phyloP scores from a whole-genome alignment of 2,113 vertebrate genomes.

The Oncorhynchus masou region DNA sequence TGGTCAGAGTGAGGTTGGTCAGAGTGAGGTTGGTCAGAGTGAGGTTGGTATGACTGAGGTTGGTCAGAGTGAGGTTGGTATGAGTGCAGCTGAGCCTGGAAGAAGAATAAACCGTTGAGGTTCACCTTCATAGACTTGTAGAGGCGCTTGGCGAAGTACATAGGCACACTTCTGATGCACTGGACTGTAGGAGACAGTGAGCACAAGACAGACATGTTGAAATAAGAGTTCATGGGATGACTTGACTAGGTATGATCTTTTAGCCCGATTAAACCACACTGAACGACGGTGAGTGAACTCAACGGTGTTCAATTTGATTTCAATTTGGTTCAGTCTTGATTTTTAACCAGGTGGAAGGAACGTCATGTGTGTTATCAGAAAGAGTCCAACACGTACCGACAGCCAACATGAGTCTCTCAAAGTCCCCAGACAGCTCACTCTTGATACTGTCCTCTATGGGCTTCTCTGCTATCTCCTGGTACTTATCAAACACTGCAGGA shows the following conservation, averaged over 20 bases:
- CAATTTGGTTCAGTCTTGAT: not conserved
- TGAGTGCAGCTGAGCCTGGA: not conserved
- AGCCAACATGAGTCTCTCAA: constrained; percentile 93
- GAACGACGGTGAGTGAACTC: not conserved
- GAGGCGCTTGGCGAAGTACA: constrained; percentile 90
- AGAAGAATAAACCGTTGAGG: not conserved
- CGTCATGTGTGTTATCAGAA: not conserved
- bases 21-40: too few species aligned
- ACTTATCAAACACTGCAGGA: constrained; percentile 88
- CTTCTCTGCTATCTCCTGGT: constrained; percentile 84
- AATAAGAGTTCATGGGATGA: not conserved
- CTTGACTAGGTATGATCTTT: too few species aligned
- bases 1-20: too few species aligned
- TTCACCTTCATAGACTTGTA: constrained; percentile 97
- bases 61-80: not conserved
- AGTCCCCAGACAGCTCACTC: constrained; percentile 91
- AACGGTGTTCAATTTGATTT: not conserved
- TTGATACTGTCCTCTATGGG: constrained; percentile 91
- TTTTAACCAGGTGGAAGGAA: not conserved
- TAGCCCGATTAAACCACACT: too few species aligned
- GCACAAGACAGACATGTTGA: constrained; percentile 8
- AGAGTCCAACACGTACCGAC: constrained; percentile 77
- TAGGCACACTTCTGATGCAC: constrained; percentile 82
- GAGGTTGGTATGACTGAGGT: not conserved
- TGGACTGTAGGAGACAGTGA: constrained; percentile 76